Evolutionary conservation across 2,797 vertebrate genomes (phyloP), one percentile per base, ranked within the genome.

Genomic region (Semotilus atromaculatus): DNA sequence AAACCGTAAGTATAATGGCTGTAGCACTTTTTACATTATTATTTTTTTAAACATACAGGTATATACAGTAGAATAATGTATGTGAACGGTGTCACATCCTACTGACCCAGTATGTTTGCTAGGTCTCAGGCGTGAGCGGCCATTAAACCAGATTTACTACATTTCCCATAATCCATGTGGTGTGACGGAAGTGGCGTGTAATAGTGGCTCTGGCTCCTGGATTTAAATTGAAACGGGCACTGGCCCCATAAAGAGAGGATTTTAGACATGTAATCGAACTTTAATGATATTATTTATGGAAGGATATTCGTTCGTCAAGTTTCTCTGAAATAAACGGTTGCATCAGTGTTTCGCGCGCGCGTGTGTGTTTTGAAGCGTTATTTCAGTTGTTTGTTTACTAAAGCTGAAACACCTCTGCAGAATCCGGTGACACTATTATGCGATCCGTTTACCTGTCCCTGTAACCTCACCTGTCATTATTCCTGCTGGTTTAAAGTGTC

Each of bases 171-270:
- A 75, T 11, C 9, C 58, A 26, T 64, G 7, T 36, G 9, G n/a
- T 29, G 58, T 19, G 2, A 2, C 71, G 81, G 81, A 83, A 75
- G 40, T 83, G 81, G 10, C 81, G 72, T 83, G 0, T 23, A 64
- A 55, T 34, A 48, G 58, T n/a, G 71, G 60, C 72, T 75, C 58
- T n/a, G 71, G 71, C 72, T 83, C 58, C 29, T 74, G 71, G 58
- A 82, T 82, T 82, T 82, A 82, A 82, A 82, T 71, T 48, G 71
- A 82, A 64, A 74, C 6, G 14, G 23, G 4, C 45, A 26, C 16
- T 13, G 67, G 13, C 2, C 26, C 18, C 2, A 18, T 9, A 19
- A 31, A 82, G 34, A 73, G 23, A 62, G 7, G 7, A 66, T 34
- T 48, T 38, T 48, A 16, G 19, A 16, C 19, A 66, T 7, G 3